These are phyloP conservation scores for Hypolimnas misippus DNA, from an alignment of 2,888 invertebrate genomes.

Conservation along the genomic window DNA sequence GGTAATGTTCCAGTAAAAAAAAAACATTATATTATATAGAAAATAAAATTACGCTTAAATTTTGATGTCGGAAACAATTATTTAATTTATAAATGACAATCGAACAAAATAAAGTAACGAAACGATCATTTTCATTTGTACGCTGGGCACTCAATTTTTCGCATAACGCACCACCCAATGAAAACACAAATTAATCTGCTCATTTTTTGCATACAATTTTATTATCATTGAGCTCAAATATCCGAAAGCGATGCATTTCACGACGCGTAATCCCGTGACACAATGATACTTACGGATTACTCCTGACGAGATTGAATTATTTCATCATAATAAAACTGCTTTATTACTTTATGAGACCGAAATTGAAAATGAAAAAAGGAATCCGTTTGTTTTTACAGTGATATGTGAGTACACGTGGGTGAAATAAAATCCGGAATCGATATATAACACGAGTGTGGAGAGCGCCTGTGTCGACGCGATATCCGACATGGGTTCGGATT, in stretches of 20 bases:
- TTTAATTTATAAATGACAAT: constrained; percentile 63
- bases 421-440: constrained; percentile 71
- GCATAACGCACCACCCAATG: constrained; percentile 80
- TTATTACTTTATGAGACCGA: constrained; percentile 45
- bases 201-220: constrained; percentile 82
- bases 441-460: constrained; percentile 68
- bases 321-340: constrained; percentile 64
- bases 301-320: constrained; percentile 73
- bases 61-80: constrained; percentile 31
- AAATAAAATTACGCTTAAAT: constrained; percentile 15
- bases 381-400: constrained; percentile 56
- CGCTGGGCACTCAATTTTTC: constrained; percentile 78
- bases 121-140: constrained; percentile 78
- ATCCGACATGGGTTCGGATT: constrained; percentile 87
- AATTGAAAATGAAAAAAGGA: constrained; percentile 57
- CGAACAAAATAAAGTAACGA: constrained; percentile 69
- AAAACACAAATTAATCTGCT: constrained; percentile 83
- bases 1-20: background rate
- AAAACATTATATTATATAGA: background rate
- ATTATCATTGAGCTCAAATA: constrained; percentile 78
- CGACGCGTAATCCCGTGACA: constrained; percentile 72
- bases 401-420: constrained; percentile 43
- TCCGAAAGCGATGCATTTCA: constrained; percentile 71
- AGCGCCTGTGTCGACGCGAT: constrained; percentile 84
- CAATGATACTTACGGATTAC: constrained; percentile 75